A percentile compares a stretch with the other conserved stretches of the same genome.
Conservation (phyloP, 2,888 invertebrate genomes). For the Pelosia muscerda region DNA sequence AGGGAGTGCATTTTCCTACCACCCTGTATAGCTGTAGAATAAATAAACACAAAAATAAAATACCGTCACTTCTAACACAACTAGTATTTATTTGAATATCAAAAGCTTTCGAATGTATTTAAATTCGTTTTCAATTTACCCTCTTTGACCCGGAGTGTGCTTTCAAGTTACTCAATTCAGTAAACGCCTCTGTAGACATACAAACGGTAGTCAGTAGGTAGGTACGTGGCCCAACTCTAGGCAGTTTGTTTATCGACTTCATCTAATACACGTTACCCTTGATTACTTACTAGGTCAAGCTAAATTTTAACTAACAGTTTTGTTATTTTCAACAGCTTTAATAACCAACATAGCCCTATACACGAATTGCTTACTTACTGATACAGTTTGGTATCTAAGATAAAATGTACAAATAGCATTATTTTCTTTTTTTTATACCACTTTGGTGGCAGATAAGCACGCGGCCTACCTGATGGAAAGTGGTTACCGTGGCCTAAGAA, state of each 20-base stretch:
- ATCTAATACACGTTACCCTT: conserved; percentile 15
- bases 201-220: background rate
- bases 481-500: too few species aligned
- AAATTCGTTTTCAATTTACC: background rate
- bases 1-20: too few species aligned
- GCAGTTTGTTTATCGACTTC: conserved; percentile 15
- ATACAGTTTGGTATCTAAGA: background rate
- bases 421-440: too few species aligned
- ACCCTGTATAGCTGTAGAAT: too few species aligned
- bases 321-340: conserved; percentile 12
- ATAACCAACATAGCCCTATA: background rate
- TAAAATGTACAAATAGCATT: background rate
- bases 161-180: background rate
- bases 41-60: too few species aligned
- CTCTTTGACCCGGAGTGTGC: background rate
- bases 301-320: conserved; percentile 40
- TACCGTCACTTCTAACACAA: too few species aligned
- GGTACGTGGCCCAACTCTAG: background rate
- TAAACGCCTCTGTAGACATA: background rate
- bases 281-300: conserved; percentile 43
- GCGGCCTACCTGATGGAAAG: too few species aligned
- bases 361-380: background rate
- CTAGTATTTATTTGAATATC: too few species aligned
- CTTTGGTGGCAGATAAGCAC: too few species aligned
- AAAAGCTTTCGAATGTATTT: too few species aligned